These are phyloP conservation scores for Noctua comes DNA, from an alignment of 2,888 invertebrate genomes.

Conservation along the genomic window DNA sequence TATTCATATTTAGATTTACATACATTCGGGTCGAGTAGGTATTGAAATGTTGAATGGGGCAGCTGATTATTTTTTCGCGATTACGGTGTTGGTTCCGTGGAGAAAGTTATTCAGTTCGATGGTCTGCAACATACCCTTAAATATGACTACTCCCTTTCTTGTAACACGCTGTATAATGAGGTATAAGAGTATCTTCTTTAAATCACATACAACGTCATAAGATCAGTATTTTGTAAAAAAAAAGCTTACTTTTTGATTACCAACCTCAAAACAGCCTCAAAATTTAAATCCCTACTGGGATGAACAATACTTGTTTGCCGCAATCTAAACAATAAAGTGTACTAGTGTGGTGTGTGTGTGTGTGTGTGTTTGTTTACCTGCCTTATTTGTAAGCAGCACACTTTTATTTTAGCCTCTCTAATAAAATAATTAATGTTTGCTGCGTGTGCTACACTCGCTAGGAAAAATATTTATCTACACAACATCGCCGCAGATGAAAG, in stretches of 20 bases:
- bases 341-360: no score
- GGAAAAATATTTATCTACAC: constrained; percentile 22
- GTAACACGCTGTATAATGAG: not conserved
- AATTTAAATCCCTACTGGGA: no score
- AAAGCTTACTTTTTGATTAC: not conserved
- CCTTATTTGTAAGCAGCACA: not conserved
- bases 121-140: not conserved
- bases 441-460: constrained; percentile 28
- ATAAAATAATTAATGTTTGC: constrained; percentile 16
- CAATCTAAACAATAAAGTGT: not conserved
- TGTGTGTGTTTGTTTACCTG: not conserved
- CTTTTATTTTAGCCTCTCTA: not conserved
- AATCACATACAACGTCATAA: not conserved
- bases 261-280: not conserved
- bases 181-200: not conserved
- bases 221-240: not conserved
- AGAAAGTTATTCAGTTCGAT: not conserved
- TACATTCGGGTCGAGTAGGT: not conserved
- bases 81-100: not conserved
- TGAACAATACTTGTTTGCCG: no score
- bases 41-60: not conserved
- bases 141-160: not conserved
- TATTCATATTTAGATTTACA: not conserved
- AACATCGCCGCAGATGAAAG: constrained; percentile 35
- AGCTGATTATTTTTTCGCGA: not conserved